Base-by-base conservation (phyloP, 2,888 invertebrate species). In the Allolobophora icterica region DNA sequence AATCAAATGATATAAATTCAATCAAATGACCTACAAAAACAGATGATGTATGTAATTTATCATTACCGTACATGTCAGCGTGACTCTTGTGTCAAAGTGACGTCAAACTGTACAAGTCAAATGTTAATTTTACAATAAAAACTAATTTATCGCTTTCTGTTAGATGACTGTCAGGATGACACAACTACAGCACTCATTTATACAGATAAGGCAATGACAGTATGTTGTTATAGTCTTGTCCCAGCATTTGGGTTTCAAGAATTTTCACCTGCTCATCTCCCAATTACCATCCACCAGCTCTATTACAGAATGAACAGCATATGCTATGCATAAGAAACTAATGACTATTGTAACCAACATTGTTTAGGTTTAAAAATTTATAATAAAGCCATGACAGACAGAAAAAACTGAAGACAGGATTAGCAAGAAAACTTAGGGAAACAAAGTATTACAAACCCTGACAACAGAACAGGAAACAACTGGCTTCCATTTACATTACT, bases 401-500 rank as follows among this genome's bases (percentile, higher is more conserved):
- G 8, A 52, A 52, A 1, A 52, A 52, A 52, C 21, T 71, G n/a
- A 71, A 30, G 71, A 71, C 71, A 30, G n/a, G 30, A 30, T n/a
- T 8, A 71, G 30, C 71, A 71, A 71, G 11, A 71, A 71, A 71
- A 30, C n/a, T 2, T 11, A 71, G 30, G 8, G 4, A 30, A 71
- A n/a, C n/a, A 52, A 52, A 52, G 24, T 24, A 52, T 71, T n/a
- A 71, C 71, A 71, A 71, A 71, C 30, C 30, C 71, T 71, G n/a
- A 71, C 8, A 71, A 71, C 71, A 71, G n/a, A 11, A 71, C 11
- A 71, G 71, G 11, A 71, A 71, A 71, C 71, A 71, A 71, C n/a
- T 71, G n/a, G 71, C 71, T 71, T 30, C 71, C 71, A 71, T n/a
- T 71, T 71, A n/a, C 71, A 71, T 71, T 71, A 71, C 71, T 71